A percentile compares a stretch with the other conserved stretches of the same genome.
These are phyloP conservation scores for Chondrilla cf. caribensis DNA, from an alignment of 37 sponge, comb jelly and placozoan species.

Conservation along the genomic window DNA sequence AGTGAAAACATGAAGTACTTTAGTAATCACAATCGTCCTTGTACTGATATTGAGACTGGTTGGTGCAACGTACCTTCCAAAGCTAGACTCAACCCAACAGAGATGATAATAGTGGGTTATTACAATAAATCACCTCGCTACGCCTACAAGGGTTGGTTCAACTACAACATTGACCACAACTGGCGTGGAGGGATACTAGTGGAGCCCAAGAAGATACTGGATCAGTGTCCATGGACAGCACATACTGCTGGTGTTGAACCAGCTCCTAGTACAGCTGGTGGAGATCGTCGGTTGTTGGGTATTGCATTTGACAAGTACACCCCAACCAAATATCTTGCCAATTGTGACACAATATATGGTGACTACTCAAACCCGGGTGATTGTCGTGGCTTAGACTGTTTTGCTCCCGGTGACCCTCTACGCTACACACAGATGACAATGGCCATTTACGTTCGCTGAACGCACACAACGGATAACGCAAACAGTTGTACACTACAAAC, in stretches of 20 bases:
- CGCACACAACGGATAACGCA: no score
- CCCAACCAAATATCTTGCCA: constrained; percentile 2
- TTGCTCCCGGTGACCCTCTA: background rate
- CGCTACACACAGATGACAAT: background rate
- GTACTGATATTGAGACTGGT: constrained; percentile 9
- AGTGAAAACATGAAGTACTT: constrained; percentile 29
- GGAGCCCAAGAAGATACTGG: constrained; percentile 11
- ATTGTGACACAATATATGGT: background rate
- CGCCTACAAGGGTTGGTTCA: constrained; percentile 37
- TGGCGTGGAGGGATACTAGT: constrained; percentile 30
- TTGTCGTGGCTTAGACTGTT: background rate
- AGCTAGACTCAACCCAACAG: constrained; percentile 22
- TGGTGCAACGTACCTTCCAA: constrained; percentile 37
- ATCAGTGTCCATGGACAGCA: background rate
- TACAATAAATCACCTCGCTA: background rate
- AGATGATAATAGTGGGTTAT: constrained; percentile 26
- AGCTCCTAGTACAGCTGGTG: constrained; percentile 9
- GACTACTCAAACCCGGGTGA: background rate
- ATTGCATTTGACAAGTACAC: constrained; percentile 17
- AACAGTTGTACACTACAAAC: no score
- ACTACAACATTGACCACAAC: constrained; percentile 36
- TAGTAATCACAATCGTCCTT: constrained; percentile 7
- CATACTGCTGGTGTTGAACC: background rate
- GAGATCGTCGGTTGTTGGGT: constrained; percentile 8
- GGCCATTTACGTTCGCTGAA: constrained; percentile 4